phyloP scores from a whole-genome alignment of 2,113 vertebrate genomes.

The Gallinago paraguaiae region DNA sequence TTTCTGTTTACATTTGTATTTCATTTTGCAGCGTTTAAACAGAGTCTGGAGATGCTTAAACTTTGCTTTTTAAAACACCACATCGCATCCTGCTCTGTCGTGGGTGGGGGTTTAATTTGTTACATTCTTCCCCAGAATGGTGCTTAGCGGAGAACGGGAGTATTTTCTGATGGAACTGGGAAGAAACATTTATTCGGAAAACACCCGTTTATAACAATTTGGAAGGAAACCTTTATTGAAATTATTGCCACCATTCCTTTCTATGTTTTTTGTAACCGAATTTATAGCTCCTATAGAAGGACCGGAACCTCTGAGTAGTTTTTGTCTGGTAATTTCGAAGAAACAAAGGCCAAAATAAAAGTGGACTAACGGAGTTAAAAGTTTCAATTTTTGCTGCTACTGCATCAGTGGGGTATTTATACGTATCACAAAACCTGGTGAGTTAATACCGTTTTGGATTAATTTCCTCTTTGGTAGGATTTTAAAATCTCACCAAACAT shows the following conservation, averaged over 20 bases:
- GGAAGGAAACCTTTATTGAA: neutral
- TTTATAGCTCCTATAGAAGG: neutral
- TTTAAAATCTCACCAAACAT: neutral
- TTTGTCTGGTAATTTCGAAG: neutral
- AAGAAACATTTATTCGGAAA: neutral
- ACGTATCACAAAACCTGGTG: fast-evolving
- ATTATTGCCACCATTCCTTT: fast-evolving
- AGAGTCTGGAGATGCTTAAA: neutral
- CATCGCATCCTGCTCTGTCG: fast-evolving
- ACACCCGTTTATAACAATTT: fast-evolving
- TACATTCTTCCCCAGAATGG: neutral
- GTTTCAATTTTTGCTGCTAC: fast-evolving
- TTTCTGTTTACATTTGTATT: neutral
- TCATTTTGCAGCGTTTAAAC: fast-evolving
- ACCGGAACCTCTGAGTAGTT: neutral
- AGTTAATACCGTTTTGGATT: neutral
- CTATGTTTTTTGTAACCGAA: neutral
- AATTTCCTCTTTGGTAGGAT: fast-evolving
- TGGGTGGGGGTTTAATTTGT: fast-evolving
- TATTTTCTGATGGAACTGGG: neutral
- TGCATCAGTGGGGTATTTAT: fast-evolving
- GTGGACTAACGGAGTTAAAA: neutral
- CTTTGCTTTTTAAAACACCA: neutral
- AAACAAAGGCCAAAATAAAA: neutral
- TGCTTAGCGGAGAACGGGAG: fast-evolving